Base-by-base conservation (phyloP, 2,797 vertebrate genomes). In the Ambastaia sidthimunki region DNA sequence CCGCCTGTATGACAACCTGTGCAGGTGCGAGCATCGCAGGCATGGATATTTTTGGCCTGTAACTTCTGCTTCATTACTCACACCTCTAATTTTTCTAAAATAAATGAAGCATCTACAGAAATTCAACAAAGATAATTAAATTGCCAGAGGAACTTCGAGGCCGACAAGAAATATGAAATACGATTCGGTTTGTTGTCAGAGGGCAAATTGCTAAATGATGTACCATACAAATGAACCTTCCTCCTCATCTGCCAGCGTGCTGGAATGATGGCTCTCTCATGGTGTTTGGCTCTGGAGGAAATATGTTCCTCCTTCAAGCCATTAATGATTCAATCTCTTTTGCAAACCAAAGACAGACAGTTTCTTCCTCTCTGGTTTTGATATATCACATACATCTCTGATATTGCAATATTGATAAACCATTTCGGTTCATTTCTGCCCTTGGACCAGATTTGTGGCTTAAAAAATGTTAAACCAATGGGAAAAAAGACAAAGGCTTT, bases 51-150 rank as follows among this genome's bases (percentile, higher is more conserved):
- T 84, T 71, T 28, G 57, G 67, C 71, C 44, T 76, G 74, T 50
- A 75, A 71, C 75, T 75, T 50, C 59, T 80, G 77, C 67, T 79
- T 82, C 81, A 84, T 86, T 76, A 84, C 71, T 84, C 78, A 82
- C 76, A 72, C 67, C 82, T 80, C 69, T 78, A 70, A 80, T 84
- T 82, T 84, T 78, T 78, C 65, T 60, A 60, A 82, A 82, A 85
- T 73, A 85, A 78, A 85, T 87, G 80, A 84, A 82, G 80, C 84
- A 82, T 84, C 78, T 60, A 69, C 60, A 70, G 67, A 82, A 87
- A 81, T 85, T 84, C 82, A 84, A 80, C 65, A 80, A 83, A 83
- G 63, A 84, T 86, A 86, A 87, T 85, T 85, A 82, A 82, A 86
- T 87, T 83, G 74, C 85, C 83, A 83, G 80, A 84, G 76, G 80